Evolutionary conservation across 2,888 invertebrate genomes (phyloP).

Genomic region (Isotomurus palustris): DNA sequence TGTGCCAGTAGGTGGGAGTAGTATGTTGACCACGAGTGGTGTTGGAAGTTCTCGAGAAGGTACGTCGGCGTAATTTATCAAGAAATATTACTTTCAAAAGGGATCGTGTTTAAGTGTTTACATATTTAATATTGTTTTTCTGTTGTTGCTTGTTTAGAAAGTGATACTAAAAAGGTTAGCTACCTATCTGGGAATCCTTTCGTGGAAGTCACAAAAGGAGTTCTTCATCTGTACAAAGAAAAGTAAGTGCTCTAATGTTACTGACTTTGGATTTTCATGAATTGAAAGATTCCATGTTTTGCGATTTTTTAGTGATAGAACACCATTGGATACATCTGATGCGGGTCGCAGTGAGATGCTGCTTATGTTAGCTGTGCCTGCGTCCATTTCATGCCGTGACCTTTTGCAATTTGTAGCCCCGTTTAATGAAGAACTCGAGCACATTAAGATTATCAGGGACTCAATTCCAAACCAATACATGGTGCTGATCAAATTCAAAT

Average conservation of each 20-base stretch:
- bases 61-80: no score
- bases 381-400: conserved; percentile 87
- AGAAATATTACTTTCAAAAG: no score
- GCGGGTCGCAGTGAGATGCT: conserved; percentile 73
- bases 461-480: conserved; percentile 91
- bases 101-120: no score
- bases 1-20: not conserved
- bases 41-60: not conserved
- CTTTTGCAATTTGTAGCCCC: conserved; percentile 90
- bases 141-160: no score
- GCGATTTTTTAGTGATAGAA: conserved; percentile 60
- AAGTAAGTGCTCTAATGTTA: conserved; percentile 63
- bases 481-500: conserved; percentile 80
- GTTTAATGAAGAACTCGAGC: conserved; percentile 79
- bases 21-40: not conserved
- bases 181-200: conserved; percentile 96
- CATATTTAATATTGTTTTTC: no score
- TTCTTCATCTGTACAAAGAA: conserved; percentile 94
- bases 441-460: conserved; percentile 85
- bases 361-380: conserved; percentile 83
- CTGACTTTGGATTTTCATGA: not conserved
- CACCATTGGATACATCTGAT: conserved; percentile 61
- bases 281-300: not conserved
- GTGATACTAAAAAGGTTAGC: conserved; percentile 21
- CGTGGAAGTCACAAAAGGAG: conserved; percentile 93